These are phyloP conservation scores for Uria lomvia DNA, from an alignment of 2,113 vertebrate genomes.

Conservation along the genomic window DNA sequence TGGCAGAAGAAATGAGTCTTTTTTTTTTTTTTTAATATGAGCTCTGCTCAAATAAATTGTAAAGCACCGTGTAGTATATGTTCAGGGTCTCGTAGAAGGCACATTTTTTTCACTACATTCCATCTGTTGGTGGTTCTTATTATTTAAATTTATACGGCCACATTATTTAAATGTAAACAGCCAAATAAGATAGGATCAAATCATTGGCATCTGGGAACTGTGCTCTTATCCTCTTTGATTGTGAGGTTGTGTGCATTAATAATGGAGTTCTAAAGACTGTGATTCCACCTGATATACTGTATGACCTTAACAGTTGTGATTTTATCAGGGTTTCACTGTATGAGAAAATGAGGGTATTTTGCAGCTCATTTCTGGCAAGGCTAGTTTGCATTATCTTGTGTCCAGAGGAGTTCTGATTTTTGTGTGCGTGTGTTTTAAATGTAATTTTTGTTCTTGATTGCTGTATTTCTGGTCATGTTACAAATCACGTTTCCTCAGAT, in stretches of 20 bases:
- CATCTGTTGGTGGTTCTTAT: constrained; percentile 76
- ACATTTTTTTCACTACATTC: constrained; percentile 68
- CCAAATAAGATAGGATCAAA: constrained; percentile 81
- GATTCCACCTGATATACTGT: constrained; percentile 79
- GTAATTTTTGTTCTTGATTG: neutral
- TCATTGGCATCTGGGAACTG: constrained; percentile 80
- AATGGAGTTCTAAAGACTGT: constrained; percentile 81
- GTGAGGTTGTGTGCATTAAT: constrained; percentile 81
- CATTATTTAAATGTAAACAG: constrained; percentile 84
- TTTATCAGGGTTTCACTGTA: constrained; percentile 76
- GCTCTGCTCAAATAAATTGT: constrained; percentile 74
- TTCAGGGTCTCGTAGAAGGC: constrained; percentile 67
- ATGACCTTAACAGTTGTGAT: constrained; percentile 82
- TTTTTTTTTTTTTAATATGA: constrained; percentile 68
- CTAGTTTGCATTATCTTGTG: constrained; percentile 72
- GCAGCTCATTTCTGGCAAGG: constrained; percentile 74
- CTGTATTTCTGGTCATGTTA: neutral
- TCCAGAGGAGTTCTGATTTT: constrained; percentile 43
- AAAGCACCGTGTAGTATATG: constrained; percentile 68
- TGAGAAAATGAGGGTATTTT: constrained; percentile 80
- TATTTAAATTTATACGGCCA: constrained; percentile 79
- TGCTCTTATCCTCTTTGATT: constrained; percentile 81
- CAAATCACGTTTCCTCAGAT: neutral
- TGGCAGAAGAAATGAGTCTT: constrained; percentile 74
- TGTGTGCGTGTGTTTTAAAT: constrained; percentile 12